These are phyloP conservation scores for Triplophysa rosa DNA, from an alignment of 2,113 vertebrate genomes.

Conservation along the genomic window DNA sequence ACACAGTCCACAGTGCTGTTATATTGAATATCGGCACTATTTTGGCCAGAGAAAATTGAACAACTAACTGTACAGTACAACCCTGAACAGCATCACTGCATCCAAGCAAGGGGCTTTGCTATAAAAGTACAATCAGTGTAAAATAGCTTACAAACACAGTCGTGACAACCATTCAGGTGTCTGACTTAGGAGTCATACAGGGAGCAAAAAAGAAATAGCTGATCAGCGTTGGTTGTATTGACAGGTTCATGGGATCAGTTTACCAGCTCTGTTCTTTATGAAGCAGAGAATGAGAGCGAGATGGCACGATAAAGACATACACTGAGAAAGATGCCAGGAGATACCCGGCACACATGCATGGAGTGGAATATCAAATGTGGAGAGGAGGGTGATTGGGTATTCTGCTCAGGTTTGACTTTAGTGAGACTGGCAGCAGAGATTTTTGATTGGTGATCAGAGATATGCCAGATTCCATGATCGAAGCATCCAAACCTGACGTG, in stretches of 20 bases:
- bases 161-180: neutral
- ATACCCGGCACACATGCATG: conserved; percentile 10
- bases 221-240: conserved; percentile 8
- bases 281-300: conserved; percentile 29
- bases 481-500: conserved; percentile 24
- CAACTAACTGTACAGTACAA: no score
- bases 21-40: no score
- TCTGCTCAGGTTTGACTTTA: conserved; percentile 37
- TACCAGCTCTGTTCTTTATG: conserved; percentile 25
- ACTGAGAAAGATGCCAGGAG: neutral
- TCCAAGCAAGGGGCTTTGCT: neutral
- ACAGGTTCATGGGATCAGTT: conserved; percentile 21
- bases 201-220: neutral
- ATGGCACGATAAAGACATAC: neutral
- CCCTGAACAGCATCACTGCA: neutral
- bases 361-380: conserved; percentile 29
- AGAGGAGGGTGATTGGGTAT: conserved; percentile 38
- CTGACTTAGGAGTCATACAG: neutral
- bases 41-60: no score
- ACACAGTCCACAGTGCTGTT: no score
- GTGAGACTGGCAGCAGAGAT: conserved; percentile 26
- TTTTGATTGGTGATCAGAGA: conserved; percentile 49
- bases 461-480: conserved; percentile 21
- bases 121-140: neutral
- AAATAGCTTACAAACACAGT: neutral